Evolutionary conservation across 1,140 invertebrate species (phyloP), one percentile per base, ranked within the genome.

Genomic region (Heliothis virescens): DNA sequence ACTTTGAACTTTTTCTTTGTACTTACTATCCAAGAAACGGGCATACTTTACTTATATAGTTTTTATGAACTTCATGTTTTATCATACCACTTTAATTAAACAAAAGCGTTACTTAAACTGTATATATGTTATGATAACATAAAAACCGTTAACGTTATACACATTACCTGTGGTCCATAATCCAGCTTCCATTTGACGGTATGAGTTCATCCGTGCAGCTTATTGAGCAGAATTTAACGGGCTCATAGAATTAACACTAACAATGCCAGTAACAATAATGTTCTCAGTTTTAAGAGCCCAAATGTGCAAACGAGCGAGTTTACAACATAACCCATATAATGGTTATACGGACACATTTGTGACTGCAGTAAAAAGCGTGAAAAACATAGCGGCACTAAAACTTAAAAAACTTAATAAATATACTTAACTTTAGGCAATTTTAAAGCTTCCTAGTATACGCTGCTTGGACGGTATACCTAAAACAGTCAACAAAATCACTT

Each of bases 181-280:
- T 57, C 55, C 55, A 21, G n/a, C 53, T 55, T 55, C 53, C 53
- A 55, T 57, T 57, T 21, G 16, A 57, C 12, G 9, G 5, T 57
- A 5, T 7, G 18, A 59, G 21, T 12, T 26, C 57, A 59, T 29
- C 57, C 57, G 3, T 26, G 10, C 11, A 59, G 57, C 57, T 59
- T 26, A 59, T 59, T 59, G 57, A 59, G 21, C 57, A 59, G 9
- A 59, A 59, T 59, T 59, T 59, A 59, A 26, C 57, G 21, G 2
- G 3, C 10, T 26, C 57, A 59, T 59, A 26, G 57, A 26, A 12
- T 59, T 26, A 59, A 59, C 18, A 59, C 21, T 59, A 59, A 59
- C 57, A 7, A 18, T n/a, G 3, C 0, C 18, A 21, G 16, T 18
- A 57, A 57, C 55, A 26, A 59, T 59, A 59, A 26, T 59, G 18